phyloP scores from a whole-genome alignment of 2,113 vertebrate species.

The Mixornis gularis region DNA sequence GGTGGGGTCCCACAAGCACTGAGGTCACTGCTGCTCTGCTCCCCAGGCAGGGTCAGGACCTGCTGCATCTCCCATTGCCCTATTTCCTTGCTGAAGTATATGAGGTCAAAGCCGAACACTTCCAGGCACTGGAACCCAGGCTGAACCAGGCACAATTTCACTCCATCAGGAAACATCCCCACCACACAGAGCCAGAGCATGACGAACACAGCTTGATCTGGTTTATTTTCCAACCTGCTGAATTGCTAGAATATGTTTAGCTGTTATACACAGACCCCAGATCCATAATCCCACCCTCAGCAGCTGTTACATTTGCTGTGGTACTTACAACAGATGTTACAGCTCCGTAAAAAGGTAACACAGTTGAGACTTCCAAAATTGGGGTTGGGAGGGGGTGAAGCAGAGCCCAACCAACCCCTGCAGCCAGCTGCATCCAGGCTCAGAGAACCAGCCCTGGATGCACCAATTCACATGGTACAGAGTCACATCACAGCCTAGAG shows the following conservation, averaged over 20 bases:
- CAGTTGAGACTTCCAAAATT: not conserved
- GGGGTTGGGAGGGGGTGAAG: not conserved
- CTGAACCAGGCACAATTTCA: not conserved
- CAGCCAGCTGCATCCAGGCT: not conserved
- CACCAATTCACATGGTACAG: fast-evolving
- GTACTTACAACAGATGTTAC: not conserved
- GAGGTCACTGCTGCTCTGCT: not conserved
- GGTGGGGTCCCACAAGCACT: fast-evolving
- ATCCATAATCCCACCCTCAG: not conserved
- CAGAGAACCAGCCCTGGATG: fast-evolving
- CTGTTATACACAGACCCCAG: not conserved
- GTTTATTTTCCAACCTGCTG: constrained; percentile 2
- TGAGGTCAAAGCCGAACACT: not conserved
- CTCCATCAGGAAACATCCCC: not conserved
- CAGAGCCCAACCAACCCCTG: not conserved
- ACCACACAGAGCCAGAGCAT: fast-evolving
- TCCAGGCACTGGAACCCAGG: not conserved
- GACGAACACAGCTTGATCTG: not conserved
- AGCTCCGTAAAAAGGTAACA: not conserved
- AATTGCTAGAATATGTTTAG: not conserved
- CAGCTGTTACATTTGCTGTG: not conserved
- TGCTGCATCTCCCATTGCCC: not conserved
- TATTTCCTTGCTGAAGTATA: not conserved
- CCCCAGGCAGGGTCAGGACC: not conserved
- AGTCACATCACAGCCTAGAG: not conserved